phyloP scores from a whole-genome alignment of 37 sponge, comb jelly and placozoan genomes.

The Lycopodina hypogea region DNA sequence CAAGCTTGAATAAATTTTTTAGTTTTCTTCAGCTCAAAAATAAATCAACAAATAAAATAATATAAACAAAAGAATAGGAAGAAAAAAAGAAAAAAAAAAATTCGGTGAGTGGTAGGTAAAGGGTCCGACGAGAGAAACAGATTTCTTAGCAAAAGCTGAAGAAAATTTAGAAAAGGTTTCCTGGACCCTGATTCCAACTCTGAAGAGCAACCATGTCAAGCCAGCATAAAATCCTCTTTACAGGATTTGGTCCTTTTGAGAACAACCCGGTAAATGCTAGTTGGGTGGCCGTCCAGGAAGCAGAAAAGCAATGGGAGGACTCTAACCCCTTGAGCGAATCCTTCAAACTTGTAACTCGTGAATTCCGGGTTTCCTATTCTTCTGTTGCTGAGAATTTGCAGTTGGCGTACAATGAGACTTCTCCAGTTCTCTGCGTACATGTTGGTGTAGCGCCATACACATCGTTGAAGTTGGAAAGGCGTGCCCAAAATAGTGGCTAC shows the following conservation, averaged over 20 bases:
- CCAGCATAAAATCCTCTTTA: conserved; percentile 40
- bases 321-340: background rate
- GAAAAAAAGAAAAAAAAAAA: no score
- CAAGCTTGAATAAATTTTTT: no score
- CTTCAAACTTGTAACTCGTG: conserved; percentile 13
- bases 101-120: no score
- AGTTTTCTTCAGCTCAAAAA: no score
- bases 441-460: conserved; percentile 57
- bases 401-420: conserved; percentile 34
- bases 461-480: conserved; percentile 41
- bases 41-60: no score
- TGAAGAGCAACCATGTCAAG: background rate
- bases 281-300: conserved; percentile 68
- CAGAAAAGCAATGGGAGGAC: conserved; percentile 9
- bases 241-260: conserved; percentile 72
- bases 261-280: conserved; percentile 64
- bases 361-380: conserved; percentile 62
- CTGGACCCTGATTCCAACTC: no score
- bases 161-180: no score
- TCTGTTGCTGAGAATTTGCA: conserved; percentile 29
- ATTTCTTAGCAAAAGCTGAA: no score
- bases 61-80: no score
- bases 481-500: conserved; percentile 52
- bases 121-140: no score
- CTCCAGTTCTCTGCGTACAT: conserved; percentile 64